Conservation (phyloP, 1,140 invertebrate species). For the Holotrichia oblita region DNA sequence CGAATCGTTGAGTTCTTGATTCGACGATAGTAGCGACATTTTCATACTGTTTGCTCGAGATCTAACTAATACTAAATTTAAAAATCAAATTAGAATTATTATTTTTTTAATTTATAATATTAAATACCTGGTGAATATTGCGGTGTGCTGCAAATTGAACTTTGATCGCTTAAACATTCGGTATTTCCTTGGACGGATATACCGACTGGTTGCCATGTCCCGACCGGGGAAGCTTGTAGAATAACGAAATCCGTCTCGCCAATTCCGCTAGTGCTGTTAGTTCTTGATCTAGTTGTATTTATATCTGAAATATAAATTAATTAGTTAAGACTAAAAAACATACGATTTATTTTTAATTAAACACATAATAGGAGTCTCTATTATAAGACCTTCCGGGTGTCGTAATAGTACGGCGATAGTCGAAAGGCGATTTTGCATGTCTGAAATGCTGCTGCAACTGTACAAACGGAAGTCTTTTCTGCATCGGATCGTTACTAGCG, state of each 20-base stretch:
- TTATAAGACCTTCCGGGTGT: too few relatives aligned
- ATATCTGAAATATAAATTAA: slow-evolving; percentile 11
- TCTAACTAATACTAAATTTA: slow-evolving; percentile 51
- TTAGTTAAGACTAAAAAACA: too few relatives aligned
- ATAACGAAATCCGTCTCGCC: slow-evolving; percentile 67
- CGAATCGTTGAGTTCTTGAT: slow-evolving; percentile 48
- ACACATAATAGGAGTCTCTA: too few relatives aligned
- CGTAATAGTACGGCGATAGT: too few relatives aligned
- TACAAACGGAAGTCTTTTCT: too few relatives aligned
- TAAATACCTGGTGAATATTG: slow-evolving; percentile 59
- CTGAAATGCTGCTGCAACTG: too few relatives aligned
- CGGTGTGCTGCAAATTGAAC: slow-evolving; percentile 61
- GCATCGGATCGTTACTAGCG: too few relatives aligned
- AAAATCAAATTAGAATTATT: background rate
- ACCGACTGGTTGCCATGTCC: slow-evolving; percentile 64
- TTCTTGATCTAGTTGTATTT: slow-evolving; percentile 50
- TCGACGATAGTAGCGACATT: slow-evolving; percentile 44
- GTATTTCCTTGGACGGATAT: slow-evolving; percentile 56
- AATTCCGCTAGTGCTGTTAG: slow-evolving; percentile 56
- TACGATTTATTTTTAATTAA: too few relatives aligned
- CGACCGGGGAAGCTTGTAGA: slow-evolving; percentile 65
- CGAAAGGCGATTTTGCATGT: too few relatives aligned
- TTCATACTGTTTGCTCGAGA: slow-evolving; percentile 49
- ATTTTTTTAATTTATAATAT: background rate
- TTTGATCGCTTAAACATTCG: slow-evolving; percentile 57